Conservation (phyloP, 2,888 invertebrate genomes). For the Pachydiplax longipennis region DNA sequence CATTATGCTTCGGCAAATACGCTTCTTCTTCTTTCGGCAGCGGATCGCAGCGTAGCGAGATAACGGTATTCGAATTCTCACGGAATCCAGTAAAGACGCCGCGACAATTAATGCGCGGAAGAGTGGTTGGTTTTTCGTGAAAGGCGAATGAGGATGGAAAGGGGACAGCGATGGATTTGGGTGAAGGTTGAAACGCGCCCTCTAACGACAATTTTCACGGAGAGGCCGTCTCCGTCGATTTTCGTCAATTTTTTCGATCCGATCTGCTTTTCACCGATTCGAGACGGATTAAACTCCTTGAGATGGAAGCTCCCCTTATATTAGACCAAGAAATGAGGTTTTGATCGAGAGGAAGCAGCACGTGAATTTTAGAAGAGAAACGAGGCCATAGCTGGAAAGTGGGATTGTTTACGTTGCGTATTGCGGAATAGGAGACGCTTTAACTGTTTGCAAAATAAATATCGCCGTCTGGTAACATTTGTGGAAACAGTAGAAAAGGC, state of each 20-base stretch:
- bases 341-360: too few species aligned
- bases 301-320: too few species aligned
- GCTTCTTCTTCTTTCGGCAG: neutral
- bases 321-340: too few species aligned
- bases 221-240: neutral
- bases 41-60: neutral
- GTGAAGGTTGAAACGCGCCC: neutral
- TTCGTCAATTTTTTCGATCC: neutral
- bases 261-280: too few species aligned
- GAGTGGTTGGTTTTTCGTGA: neutral
- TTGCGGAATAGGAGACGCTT: neutral
- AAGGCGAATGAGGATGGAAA: neutral
- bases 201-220: neutral
- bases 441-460: neutral
- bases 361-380: neutral
- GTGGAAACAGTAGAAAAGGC: too few species aligned
- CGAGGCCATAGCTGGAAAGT: neutral
- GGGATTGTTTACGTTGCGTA: neutral
- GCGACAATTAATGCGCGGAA: neutral
- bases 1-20: neutral
- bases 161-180: neutral
- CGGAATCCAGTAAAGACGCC: neutral
- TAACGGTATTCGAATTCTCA: neutral
- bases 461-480: too few species aligned
- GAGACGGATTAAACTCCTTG: too few species aligned